These are phyloP conservation scores for Entomobrya proxima DNA, from an alignment of 2,888 invertebrate genomes.

Conservation along the genomic window DNA sequence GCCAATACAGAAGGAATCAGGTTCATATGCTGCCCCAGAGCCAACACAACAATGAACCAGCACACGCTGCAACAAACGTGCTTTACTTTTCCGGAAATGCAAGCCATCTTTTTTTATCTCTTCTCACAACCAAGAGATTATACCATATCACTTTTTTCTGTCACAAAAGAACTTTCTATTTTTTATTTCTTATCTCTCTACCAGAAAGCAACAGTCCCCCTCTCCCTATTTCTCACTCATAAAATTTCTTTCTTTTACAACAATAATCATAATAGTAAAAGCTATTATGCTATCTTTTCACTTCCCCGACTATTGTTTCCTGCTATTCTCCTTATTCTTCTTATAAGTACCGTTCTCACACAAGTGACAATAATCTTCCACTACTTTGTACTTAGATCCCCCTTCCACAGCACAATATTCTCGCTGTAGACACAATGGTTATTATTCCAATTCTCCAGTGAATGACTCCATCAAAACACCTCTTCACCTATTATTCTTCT, in stretches of 20 bases:
- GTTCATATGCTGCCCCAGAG: conserved; percentile 46
- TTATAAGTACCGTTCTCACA: not conserved
- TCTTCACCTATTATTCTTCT: conserved; percentile 23
- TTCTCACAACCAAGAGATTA: conserved; percentile 9
- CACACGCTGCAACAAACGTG: conserved; percentile 58
- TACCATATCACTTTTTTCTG: not conserved
- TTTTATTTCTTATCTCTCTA: not conserved
- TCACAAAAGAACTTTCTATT: not conserved
- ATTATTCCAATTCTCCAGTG: conserved; percentile 33
- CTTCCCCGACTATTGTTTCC: too few species aligned
- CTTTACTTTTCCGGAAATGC: conserved; percentile 53
- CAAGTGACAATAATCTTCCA: not conserved
- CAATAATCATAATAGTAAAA: not conserved
- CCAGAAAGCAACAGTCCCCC: too few species aligned
- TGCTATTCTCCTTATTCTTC: too few species aligned
- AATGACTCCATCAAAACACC: conserved; percentile 44
- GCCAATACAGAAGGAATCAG: conserved; percentile 53
- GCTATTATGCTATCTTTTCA: not conserved
- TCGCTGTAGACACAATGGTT: conserved; percentile 8
- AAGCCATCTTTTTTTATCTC: conserved; percentile 49
- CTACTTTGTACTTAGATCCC: not conserved
- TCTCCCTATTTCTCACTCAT: too few species aligned
- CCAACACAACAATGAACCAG: conserved; percentile 52
- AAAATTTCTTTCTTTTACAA: not conserved
- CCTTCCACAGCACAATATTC: not conserved